Base-by-base conservation (phyloP, 2,888 invertebrate genomes). In the Pandemis heparana region DNA sequence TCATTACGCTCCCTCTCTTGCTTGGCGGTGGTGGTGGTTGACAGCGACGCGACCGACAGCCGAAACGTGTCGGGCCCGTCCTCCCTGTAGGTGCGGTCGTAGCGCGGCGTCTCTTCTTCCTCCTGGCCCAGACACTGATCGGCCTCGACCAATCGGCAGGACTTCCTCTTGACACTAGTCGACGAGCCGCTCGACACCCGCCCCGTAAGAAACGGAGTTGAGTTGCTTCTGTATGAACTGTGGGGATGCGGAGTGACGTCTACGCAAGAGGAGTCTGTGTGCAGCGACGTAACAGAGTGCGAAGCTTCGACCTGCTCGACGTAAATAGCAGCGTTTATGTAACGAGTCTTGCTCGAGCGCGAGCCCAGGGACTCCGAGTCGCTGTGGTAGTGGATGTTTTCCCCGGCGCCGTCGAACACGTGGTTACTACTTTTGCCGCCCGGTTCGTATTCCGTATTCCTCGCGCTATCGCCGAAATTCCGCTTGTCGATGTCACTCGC, bases 291-390 rank as follows among this genome's bases (percentile, higher is more conserved):
- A 75, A 89, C 92, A 0, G 94, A 94, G 70, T 87, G 93, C 51
- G 92, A 87, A 0, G 89, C 79, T 74, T 92, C 90, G 0, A 94
- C 86, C 0, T 92, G 90, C 82, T 96, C 96, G 1, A 96, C 92
- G 76, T 94, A 96, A 77, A 96, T 96, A 7, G 96, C 96, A 0
- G 96, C 94, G 82, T 96, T 96, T 68, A 96, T 95, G 80, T 95
- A 95, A 74, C 95, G 94, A 5, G 92, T 91, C 80, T 89, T 93
- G 81, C 91, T 92, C 70, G 91, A 90, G 63, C 86, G 84, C 1
- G 93, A 92, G 0, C 81, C 88, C 32, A 85, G 70, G 0, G 93
- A 94, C 76, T 94, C 94, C 0, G 92, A 91, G 78, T 94, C 94
- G 80, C 93, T 93, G 78, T 91, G 86, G 76, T 88, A 92, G 72